These are phyloP conservation scores for Alcedo quadribrachys DNA, from an alignment of 2,797 vertebrate species.

Conservation along the genomic window DNA sequence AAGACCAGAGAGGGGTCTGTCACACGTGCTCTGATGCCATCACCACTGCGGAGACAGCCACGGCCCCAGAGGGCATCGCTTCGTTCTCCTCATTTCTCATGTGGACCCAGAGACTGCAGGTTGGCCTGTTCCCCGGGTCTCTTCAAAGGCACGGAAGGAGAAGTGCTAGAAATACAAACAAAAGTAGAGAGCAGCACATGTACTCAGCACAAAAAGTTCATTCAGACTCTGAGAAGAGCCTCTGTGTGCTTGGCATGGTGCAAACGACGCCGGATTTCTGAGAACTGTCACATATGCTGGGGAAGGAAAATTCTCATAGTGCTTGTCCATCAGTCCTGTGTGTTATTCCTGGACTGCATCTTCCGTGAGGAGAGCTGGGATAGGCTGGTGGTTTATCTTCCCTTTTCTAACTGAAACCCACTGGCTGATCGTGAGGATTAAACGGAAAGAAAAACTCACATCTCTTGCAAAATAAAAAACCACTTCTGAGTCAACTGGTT, in stretches of 20 bases:
- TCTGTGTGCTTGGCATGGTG: neutral
- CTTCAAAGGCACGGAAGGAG: neutral
- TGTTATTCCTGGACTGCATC: constrained; percentile 41
- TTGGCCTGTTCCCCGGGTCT: neutral
- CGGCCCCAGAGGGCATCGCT: fast-evolving
- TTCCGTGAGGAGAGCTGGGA: neutral
- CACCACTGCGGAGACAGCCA: fast-evolving
- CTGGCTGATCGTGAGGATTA: neutral
- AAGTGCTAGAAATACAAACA: neutral
- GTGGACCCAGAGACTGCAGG: neutral
- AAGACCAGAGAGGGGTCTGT: neutral
- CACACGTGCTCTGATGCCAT: fast-evolving
- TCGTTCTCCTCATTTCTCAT: neutral
- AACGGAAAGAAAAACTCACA: constrained; percentile 23
- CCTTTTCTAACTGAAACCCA: neutral
- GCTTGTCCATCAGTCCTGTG: neutral
- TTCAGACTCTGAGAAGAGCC: constrained; percentile 10
- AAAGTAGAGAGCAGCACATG: neutral
- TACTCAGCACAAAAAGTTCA: neutral
- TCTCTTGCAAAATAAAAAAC: neutral
- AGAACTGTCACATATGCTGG: constrained; percentile 18
- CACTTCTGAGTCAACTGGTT: constrained; percentile 12
- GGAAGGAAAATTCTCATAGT: neutral
- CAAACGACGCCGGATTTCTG: neutral
- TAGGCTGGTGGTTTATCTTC: neutral